Conservation (phyloP, 1,140 invertebrate genomes). For the Caerostris extrusa region DNA sequence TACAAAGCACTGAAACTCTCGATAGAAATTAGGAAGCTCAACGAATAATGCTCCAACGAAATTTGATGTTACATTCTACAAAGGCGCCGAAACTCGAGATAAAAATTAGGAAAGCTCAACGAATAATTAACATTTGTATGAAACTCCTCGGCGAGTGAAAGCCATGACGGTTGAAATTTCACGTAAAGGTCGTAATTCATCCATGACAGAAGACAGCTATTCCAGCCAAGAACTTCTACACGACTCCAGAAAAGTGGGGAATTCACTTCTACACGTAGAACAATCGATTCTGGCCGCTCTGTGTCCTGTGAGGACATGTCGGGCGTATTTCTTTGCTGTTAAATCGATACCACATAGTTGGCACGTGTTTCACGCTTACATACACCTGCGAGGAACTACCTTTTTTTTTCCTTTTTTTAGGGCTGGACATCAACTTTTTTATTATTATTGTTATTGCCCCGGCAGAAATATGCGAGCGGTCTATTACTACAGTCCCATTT, state of each 20-base stretch:
- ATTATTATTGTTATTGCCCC: background rate
- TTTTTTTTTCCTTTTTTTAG: background rate
- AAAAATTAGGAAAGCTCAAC: too few relatives aligned
- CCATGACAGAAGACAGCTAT: background rate
- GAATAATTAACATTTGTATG: too few relatives aligned
- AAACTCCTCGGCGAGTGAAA: background rate
- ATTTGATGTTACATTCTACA: too few relatives aligned
- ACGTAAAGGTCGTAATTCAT: constrained; percentile 9
- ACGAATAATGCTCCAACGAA: too few relatives aligned
- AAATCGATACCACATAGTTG: constrained; percentile 12
- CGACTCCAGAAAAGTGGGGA: background rate
- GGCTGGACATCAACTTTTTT: background rate
- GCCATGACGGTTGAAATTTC: background rate
- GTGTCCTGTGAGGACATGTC: background rate
- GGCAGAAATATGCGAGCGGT: background rate
- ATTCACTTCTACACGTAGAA: constrained; percentile 7
- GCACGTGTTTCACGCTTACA: constrained; percentile 16
- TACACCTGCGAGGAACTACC: background rate
- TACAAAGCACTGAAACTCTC: too few relatives aligned
- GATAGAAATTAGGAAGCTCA: too few relatives aligned
- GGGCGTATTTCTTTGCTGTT: background rate
- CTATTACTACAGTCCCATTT: background rate
- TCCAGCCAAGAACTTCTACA: constrained; percentile 38
- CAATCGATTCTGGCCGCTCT: background rate
- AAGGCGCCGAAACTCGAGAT: too few relatives aligned